A percentile compares a stretch with the other conserved stretches of the same genome.
phyloP scores from a whole-genome alignment of 1,140 invertebrate species.

The silkworm (Bombyx mori) region ASM3026992v2 NC_085122.1:12849001-12849500 shows the following conservation, averaged over 20 bases:
- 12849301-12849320: conserved; percentile 69
- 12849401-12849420: conserved; percentile 62
- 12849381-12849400: conserved; percentile 25
- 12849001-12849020: no score
- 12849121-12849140: conserved; percentile 62
- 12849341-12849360: conserved; percentile 20
- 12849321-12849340: conserved; percentile 70
- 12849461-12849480: conserved; percentile 67
- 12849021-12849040: no score
- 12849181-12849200: conserved; percentile 68
- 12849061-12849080: no score
- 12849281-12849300: conserved; percentile 67
- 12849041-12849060: no score
- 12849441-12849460: conserved; percentile 65
- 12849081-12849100: no score
- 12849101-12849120: conserved; percentile 48
- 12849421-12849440: conserved; percentile 69
- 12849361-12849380: conserved; percentile 7
- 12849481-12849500: conserved; percentile 70
- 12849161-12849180: conserved; percentile 58
- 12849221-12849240: conserved; percentile 62
- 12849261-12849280: conserved; percentile 66
- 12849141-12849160: conserved; percentile 60
- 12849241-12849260: conserved; percentile 61
- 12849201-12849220: conserved; percentile 64